Evolutionary conservation across 1,140 invertebrate genomes (phyloP).

Genomic region (Trichonephila inaurata): DNA sequence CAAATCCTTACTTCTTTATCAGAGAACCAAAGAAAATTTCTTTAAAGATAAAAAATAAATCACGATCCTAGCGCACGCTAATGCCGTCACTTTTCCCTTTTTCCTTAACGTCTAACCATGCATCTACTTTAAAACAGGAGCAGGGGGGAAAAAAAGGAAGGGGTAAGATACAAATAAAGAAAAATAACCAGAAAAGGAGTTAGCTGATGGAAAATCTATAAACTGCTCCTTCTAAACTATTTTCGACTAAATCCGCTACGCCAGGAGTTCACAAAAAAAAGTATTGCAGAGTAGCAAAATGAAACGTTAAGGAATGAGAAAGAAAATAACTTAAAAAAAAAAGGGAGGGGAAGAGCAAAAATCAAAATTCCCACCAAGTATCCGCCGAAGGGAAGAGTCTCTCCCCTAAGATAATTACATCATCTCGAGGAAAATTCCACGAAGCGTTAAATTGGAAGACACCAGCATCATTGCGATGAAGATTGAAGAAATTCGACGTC

Average conservation of each 20-base stretch:
- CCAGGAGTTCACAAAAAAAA: not conserved
- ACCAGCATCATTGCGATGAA: constrained; percentile 14
- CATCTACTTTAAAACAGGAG: constrained; percentile 9
- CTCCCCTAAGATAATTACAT: constrained; percentile 62
- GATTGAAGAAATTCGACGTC: constrained; percentile 40
- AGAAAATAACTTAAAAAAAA: constrained; percentile 13
- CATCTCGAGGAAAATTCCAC: constrained; percentile 55
- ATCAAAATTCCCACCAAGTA: constrained; percentile 58
- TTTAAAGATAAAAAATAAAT: not conserved
- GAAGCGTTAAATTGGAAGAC: constrained; percentile 65
- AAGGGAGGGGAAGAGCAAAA: not conserved
- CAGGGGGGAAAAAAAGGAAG: not conserved
- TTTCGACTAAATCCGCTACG: constrained; percentile 48
- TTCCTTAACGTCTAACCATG: constrained; percentile 15
- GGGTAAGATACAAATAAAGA: not conserved
- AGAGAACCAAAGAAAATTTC: not conserved
- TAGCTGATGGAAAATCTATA: constrained; percentile 66
- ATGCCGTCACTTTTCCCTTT: not conserved
- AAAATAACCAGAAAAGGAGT: constrained; percentile 47
- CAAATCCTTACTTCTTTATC: constrained; percentile 1
- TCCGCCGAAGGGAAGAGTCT: constrained; percentile 2
- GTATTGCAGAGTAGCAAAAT: not conserved
- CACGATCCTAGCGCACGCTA: constrained; percentile 12
- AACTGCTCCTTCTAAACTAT: constrained; percentile 57
- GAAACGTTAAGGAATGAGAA: constrained; percentile 4